phyloP scores from a whole-genome alignment of 2,113 vertebrate species.

The Phoenicopterus ruber region DNA sequence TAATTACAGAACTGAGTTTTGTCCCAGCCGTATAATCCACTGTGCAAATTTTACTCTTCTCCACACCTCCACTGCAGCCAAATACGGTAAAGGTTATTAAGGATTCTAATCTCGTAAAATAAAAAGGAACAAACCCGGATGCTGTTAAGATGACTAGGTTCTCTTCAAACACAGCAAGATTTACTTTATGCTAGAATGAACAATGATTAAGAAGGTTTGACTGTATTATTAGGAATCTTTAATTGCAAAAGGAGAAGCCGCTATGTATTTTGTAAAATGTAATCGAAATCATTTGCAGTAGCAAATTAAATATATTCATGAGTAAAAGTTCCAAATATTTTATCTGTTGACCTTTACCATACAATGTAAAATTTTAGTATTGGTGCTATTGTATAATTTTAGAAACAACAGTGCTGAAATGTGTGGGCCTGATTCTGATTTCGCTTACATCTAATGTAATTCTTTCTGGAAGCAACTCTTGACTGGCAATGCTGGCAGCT shows the following conservation, averaged over 20 bases:
- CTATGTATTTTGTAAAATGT: slow-evolving; percentile 50
- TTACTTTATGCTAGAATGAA: slow-evolving; percentile 64
- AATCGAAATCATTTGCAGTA: slow-evolving; percentile 41
- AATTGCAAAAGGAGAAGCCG: slow-evolving; percentile 48
- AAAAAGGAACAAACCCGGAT: neutral
- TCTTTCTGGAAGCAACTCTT: neutral
- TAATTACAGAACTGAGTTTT: slow-evolving; percentile 2
- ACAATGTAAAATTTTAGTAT: neutral
- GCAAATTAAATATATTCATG: slow-evolving; percentile 66
- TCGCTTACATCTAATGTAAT: neutral
- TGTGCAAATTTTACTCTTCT: neutral
- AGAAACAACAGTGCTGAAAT: neutral
- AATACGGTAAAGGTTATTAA: slow-evolving; percentile 17
- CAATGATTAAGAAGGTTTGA: slow-evolving; percentile 49
- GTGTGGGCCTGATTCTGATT: neutral
- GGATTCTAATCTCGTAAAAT: slow-evolving; percentile 40
- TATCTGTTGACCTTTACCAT: slow-evolving; percentile 24
- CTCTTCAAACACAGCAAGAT: slow-evolving; percentile 62
- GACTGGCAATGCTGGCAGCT: neutral
- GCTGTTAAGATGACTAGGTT: slow-evolving; percentile 38
- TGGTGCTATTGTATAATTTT: neutral
- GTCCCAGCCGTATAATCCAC: neutral
- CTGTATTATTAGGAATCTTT: slow-evolving; percentile 60
- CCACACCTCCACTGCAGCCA: neutral
- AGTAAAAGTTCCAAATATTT: slow-evolving; percentile 36